Evolutionary conservation across 1,140 invertebrate species (phyloP).

Genomic region (Lineus longissimus): DNA sequence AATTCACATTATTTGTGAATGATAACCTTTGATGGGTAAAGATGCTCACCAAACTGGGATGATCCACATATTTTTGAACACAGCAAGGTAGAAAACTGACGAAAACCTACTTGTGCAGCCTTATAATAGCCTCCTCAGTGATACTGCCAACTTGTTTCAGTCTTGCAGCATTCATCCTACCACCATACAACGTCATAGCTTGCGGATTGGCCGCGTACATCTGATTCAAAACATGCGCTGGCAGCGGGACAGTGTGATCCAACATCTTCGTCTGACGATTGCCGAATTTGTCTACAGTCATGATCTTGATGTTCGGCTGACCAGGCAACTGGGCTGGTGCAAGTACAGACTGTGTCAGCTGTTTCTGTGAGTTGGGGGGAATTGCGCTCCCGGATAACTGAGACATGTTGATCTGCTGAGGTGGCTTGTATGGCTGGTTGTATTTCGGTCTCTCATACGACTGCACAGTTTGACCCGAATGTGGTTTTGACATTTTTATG

Average conservation of each 20-base stretch:
- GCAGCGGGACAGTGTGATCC: conserved; percentile 25
- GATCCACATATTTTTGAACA: too few relatives aligned
- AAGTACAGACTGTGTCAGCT: background rate
- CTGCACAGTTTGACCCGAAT: background rate
- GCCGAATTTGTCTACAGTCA: conserved; percentile 14
- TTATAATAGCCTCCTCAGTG: conserved; percentile 68
- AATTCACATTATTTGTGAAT: too few relatives aligned
- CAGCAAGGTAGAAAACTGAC: too few relatives aligned
- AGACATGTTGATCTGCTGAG: background rate
- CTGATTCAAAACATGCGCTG: conserved; percentile 33
- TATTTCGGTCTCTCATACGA: background rate
- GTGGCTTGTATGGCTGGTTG: background rate
- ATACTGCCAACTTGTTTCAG: conserved; percentile 56
- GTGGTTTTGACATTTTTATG: conserved; percentile 1
- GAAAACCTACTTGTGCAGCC: conserved; percentile 65
- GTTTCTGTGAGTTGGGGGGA: background rate
- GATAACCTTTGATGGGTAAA: too few relatives aligned
- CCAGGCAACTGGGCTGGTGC: conserved; percentile 12
- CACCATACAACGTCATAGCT: conserved; percentile 43
- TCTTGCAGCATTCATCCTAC: conserved; percentile 44
- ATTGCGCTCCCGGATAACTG: background rate
- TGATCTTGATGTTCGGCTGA: conserved; percentile 16
- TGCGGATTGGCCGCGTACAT: conserved; percentile 39
- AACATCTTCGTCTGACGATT: conserved; percentile 27
- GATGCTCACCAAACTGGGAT: background rate